phyloP scores from a whole-genome alignment of 92 coral and sea anemone species.

The Bergia puertoricense region DNA sequence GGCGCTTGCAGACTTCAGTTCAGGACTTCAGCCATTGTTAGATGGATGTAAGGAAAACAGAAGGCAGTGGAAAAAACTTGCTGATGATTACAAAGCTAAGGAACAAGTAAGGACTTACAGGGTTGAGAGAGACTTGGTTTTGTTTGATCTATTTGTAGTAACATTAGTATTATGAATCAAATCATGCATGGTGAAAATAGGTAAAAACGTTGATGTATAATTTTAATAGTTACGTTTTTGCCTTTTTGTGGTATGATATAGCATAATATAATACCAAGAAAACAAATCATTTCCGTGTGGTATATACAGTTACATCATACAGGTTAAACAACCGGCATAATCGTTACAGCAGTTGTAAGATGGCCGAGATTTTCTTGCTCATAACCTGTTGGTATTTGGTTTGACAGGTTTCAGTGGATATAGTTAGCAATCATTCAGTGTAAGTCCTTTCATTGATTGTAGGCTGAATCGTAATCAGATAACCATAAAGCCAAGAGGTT shows the following conservation, averaged over 20 bases:
- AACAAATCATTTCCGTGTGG: no score
- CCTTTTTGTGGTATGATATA: no score
- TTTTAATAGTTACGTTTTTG: no score
- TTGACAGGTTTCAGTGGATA: background rate
- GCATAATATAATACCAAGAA: no score
- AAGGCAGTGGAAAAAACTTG: conserved; percentile 93
- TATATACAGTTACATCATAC: no score
- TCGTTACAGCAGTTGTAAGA: background rate
- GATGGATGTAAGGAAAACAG: conserved; percentile 93
- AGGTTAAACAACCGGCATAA: no score
- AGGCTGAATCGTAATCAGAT: no score
- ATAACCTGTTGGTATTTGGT: background rate
- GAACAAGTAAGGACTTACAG: conserved; percentile 50
- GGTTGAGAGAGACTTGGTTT: background rate
- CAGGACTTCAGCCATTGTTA: conserved; percentile 66
- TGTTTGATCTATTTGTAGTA: background rate
- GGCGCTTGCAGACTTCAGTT: conserved; percentile 87
- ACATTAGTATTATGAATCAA: background rate
- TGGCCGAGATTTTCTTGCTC: background rate
- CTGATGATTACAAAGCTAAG: conserved; percentile 85
- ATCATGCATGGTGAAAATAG: background rate
- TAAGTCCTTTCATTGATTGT: background rate
- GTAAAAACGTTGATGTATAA: background rate
- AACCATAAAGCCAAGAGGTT: no score
- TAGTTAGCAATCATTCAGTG: background rate